Conservation (phyloP, 2,888 invertebrate species). For the Lycocerus yunnanus region DNA sequence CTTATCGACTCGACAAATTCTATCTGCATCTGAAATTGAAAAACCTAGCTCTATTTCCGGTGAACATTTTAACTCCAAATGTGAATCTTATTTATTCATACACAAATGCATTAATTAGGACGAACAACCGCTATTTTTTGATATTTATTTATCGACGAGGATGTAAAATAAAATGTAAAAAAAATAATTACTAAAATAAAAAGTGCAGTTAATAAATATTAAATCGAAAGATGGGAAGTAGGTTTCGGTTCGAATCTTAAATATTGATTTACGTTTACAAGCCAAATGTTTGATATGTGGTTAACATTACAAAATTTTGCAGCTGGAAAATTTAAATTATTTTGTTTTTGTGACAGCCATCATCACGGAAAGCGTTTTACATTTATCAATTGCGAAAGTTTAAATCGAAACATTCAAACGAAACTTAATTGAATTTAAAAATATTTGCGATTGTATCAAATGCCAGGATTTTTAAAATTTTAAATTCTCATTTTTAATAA, state of each 20-base stretch:
- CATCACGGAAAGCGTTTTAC: background rate
- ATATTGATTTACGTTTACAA: background rate
- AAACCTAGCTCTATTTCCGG: constrained; percentile 8
- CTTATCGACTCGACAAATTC: constrained; percentile 9
- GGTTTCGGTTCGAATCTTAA: background rate
- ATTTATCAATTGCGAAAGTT: background rate
- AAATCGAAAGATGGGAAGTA: background rate
- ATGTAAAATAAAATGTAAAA: no score
- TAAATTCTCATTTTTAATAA: no score
- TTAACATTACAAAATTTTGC: background rate
- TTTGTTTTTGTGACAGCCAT: background rate
- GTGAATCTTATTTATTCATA: background rate
- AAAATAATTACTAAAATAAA: background rate
- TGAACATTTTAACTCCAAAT: constrained; percentile 1
- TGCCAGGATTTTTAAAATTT: no score
- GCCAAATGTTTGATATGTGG: background rate
- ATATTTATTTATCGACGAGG: no score
- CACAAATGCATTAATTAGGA: background rate
- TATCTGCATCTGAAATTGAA: constrained; percentile 18
- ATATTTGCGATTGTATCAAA: background rate
- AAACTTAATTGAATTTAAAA: background rate
- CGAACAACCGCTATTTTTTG: background rate
- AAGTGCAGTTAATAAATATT: background rate
- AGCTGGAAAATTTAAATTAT: background rate
- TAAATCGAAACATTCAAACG: background rate